Base-by-base conservation (phyloP, 2,888 invertebrate species). In the Scrobipalpa costella region DNA sequence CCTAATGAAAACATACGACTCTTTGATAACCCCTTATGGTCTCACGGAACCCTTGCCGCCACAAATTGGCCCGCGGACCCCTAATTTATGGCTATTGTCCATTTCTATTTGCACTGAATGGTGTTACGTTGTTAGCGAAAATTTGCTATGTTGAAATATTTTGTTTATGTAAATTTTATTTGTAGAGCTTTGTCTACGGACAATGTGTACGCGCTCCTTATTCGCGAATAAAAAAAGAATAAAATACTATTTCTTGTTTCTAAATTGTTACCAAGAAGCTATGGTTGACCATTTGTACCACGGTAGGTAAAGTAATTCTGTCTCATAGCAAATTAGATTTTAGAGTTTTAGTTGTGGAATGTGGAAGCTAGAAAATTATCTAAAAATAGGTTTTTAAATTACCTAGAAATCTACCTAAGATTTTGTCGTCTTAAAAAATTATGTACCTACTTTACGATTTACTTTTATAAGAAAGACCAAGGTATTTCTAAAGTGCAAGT, bases 1-100 rank as follows among this genome's bases (percentile, higher is more conserved):
- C 75, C 76, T 89, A 89, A 89, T 89, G 89, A 89, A 88, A 88
- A 89, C 79, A 78, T 86, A 89, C 85, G 89, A 89, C 86, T 80
- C 86, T 85, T 86, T 88, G 88, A 88, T 86, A 87, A 79, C 88
- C 88, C 74, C 83, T 84, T 88, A 85, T 85, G 88, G 89, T 77
- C 75, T 70, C 78, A 75, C 73, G 76, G 78, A 76, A 79, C 80
- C 78, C 76, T 77, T 69, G 70, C 63, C 70, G 73, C 64, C 74
- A 74, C 85, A 84, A 85, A 86, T 87, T 87, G 84, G 85, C 77
- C 75, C 61, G 68, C 71, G 73, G 75, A 73, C 73, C 77, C 69
- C 79, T 80, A 82, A 82, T 83, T 84, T 82, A 84, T 72, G 70
- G 67, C 76, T 71, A 77, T 81, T 84, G 82, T 81, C 72, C 75